Evolutionary conservation across 1,140 invertebrate species (phyloP), one percentile per base, ranked within the genome.

Genomic region (Heliconius himera): DNA sequence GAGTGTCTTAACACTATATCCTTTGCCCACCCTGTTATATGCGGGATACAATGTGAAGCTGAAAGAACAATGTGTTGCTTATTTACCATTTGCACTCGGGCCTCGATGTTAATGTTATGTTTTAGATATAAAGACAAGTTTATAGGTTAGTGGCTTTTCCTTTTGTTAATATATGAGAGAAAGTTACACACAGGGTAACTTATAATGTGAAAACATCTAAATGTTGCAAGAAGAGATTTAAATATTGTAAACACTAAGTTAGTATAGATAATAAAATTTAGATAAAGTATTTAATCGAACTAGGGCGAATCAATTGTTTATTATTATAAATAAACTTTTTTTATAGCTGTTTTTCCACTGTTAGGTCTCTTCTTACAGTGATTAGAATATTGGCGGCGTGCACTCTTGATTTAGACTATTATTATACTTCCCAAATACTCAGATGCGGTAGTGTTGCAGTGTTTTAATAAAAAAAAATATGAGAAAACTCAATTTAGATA

Each of bases 81-180:
- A 26, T 26, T 26, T 26, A 13, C 22, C 22, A 66, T 26, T 13
- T 66, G 56, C 56, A 66, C 56, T 29, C 56, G 26, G 13, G 60
- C 60, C 11, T 66, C 26, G n/a, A 66, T 66, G 60, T 66, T 29
- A 9, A 66, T 66, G 60, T 66, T 66, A 66, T 16, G 60, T 66
- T 66, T 29, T 66, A 66, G 60, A 13, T 66, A 29, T 66, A 29
- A 66, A 66, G 22, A 49, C n/a, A 33, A 77, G 13, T 66, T 66
- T 29, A 66, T 75, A 79, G 33, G 41, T 70, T 79, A 75, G 73
- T 70, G 49, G 72, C 72, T 78, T 78, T 33, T 73, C 56, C 38
- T 60, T 78, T 73, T 78, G 71, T 74, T 78, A 11, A 29, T 60
- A 77, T 38, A 73, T 60, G 20, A n/a, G 56, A n/a, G 22, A 38